Conservation (phyloP, 2,113 vertebrate genomes). For the Scartelaos histophorus region DNA sequence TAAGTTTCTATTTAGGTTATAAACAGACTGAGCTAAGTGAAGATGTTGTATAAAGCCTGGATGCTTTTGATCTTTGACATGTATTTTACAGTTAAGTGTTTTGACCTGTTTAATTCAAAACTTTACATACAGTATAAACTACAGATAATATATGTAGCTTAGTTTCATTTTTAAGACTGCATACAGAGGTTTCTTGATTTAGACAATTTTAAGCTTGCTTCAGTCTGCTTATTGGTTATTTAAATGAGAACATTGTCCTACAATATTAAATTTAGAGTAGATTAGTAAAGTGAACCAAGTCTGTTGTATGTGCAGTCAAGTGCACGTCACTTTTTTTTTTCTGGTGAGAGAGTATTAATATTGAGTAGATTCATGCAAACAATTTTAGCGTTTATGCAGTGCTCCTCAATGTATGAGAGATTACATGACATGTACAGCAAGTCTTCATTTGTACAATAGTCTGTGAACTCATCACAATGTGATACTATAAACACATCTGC, state of each 20-base stretch:
- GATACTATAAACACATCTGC: slow-evolving; percentile 33
- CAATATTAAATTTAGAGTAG: slow-evolving; percentile 16
- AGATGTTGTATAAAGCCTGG: slow-evolving; percentile 29
- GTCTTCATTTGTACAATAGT: slow-evolving; percentile 53
- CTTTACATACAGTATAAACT: too few relatives aligned
- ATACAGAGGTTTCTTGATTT: background rate
- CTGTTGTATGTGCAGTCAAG: slow-evolving; percentile 33
- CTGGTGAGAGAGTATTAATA: slow-evolving; percentile 1
- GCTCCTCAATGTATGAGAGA: slow-evolving; percentile 34
- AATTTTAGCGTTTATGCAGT: slow-evolving; percentile 42
- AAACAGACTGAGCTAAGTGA: slow-evolving; percentile 34
- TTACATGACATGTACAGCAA: slow-evolving; percentile 46
- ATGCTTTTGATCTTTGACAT: slow-evolving; percentile 56
- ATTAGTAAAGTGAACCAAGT: slow-evolving; percentile 46
- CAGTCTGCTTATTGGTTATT: background rate
- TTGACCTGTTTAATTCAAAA: background rate
- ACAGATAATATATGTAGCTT: slow-evolving; percentile 11
- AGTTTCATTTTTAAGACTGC: slow-evolving; percentile 3
- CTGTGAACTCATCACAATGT: slow-evolving; percentile 64
- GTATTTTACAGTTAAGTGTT: background rate
- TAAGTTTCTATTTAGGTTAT: slow-evolving; percentile 39
- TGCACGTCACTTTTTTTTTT: slow-evolving; percentile 34
- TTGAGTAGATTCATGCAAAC: slow-evolving; percentile 66
- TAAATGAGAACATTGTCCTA: slow-evolving; percentile 22
- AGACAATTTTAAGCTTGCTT: background rate